Base-by-base conservation (phyloP, 2,888 invertebrate genomes). In the Macrosoma leucophasiata region DNA sequence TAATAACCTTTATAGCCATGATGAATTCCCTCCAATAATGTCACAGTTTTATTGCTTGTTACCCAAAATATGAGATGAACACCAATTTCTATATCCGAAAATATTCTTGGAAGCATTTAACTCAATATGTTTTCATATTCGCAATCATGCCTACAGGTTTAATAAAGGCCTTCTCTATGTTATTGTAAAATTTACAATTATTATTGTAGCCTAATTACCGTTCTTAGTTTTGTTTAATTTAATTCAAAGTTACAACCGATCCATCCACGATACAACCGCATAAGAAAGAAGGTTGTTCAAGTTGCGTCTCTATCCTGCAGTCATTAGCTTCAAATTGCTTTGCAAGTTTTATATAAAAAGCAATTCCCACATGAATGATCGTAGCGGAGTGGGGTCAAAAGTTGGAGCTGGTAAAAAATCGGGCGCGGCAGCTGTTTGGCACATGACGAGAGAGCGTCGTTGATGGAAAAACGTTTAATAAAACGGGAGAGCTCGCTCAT, bases 321-420 rank as follows among this genome's bases (percentile, higher is more conserved):
- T 26, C 28, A 48, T 59, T 65, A 65, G 57, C 68, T 62, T 58
- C 51, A 68, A 69, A 69, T 67, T 67, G 60, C 58, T 44, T 52
- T 48, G 58, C 45, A 48, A 51, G 55, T 59, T 42, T 56, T 46
- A 45, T 50, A 55, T 59, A 66, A 66, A 70, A 72, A 64, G 55
- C 60, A 62, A 75, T 81, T 81, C 79, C 76, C 81, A 77, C 72
- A 81, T 78, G 81, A 79, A 64, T 70, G 75, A 78, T 79, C 71
- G 71, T 51, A 58, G 62, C 64, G 65, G 70, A 74, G 78, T 70
- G 79, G 79, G 79, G 79, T 81, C 79, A 81, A 70, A 79, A 75
- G 75, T 79, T 69, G 62, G 55, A 62, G 68, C 66, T 66, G 66
- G 72, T 78, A 76, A 78, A 81, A 82, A 81, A 77, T 64, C 58